Conservation (phyloP, 1,140 invertebrate genomes). For the Akabosia matsudoensis region DNA sequence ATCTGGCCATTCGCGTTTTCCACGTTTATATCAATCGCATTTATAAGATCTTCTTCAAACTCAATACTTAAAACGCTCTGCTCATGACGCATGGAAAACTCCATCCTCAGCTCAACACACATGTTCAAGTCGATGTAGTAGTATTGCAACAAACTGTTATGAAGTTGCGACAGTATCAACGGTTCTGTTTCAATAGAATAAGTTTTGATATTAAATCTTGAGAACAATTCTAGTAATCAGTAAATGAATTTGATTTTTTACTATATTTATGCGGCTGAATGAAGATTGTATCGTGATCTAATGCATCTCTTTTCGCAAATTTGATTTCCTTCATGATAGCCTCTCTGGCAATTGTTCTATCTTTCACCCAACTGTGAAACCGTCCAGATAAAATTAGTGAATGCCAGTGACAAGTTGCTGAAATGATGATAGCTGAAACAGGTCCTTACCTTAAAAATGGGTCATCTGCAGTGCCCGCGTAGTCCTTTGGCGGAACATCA, state of each 20-base stretch:
- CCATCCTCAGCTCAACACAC: not conserved
- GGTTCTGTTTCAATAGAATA: not conserved
- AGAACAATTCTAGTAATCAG: not conserved
- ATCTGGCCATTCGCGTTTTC: slow-evolving; percentile 38
- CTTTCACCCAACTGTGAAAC: not conserved
- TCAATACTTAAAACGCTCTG: not conserved
- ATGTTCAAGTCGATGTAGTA: slow-evolving; percentile 26
- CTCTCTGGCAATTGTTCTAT: not conserved
- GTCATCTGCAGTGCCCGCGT: slow-evolving; percentile 5
- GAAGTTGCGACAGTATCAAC: not conserved
- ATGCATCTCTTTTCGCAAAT: not conserved
- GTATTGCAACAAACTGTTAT: not conserved
- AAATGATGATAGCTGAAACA: not conserved
- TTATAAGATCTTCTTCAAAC: not conserved
- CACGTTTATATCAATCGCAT: slow-evolving; percentile 31
- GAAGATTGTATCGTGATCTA: not conserved
- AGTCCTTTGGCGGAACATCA: not conserved
- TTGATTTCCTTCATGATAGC: not conserved
- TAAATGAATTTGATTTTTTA: not conserved
- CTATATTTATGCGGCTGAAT: not conserved
- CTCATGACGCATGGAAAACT: slow-evolving; percentile 20
- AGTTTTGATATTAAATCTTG: not conserved
- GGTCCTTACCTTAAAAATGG: not conserved
- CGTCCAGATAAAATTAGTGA: too few species aligned
- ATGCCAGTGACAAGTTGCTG: not conserved